Conservation (phyloP, 1,140 invertebrate species). For the Pseudomyrmex cubaensis region DNA sequence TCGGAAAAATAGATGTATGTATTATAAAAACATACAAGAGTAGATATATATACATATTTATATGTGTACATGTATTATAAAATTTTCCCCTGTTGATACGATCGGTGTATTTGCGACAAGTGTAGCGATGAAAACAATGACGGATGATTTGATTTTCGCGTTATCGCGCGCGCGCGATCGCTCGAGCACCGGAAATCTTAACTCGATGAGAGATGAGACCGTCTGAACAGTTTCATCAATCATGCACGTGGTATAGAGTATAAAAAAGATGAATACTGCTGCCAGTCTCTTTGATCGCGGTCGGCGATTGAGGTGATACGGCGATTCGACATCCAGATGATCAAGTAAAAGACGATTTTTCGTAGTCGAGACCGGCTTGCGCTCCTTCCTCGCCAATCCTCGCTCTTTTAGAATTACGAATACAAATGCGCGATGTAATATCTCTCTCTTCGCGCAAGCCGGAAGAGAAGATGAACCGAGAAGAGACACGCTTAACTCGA, state of each 20-base stretch:
- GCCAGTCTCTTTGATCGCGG: conserved; percentile 51
- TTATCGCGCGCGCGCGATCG: neutral
- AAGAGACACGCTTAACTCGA: conserved; percentile 21
- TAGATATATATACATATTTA: too few species aligned
- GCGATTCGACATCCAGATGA: neutral
- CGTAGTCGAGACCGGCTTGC: neutral
- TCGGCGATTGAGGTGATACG: conserved; percentile 27
- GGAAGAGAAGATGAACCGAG: neutral
- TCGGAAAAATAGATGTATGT: too few species aligned
- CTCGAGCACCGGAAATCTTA: conserved; percentile 26
- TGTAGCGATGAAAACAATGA: conserved; percentile 13
- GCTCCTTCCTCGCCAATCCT: neutral
- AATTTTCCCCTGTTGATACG: conserved; percentile 10
- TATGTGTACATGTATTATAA: too few species aligned
- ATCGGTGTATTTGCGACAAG: conserved; percentile 29
- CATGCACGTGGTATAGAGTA: neutral
- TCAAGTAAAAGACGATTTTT: neutral
- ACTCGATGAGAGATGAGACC: conserved; percentile 11
- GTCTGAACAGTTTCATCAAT: neutral
- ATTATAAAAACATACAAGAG: too few species aligned
- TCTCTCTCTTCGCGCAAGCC: neutral
- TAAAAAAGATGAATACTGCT: conserved; percentile 41
- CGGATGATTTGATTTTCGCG: conserved; percentile 52
- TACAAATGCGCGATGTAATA: conserved; percentile 17
- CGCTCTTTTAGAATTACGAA: conserved; percentile 3